These are phyloP conservation scores for Caenorhabditis wallacei DNA, from an alignment of 2,888 invertebrate species.

Conservation along the genomic window DNA sequence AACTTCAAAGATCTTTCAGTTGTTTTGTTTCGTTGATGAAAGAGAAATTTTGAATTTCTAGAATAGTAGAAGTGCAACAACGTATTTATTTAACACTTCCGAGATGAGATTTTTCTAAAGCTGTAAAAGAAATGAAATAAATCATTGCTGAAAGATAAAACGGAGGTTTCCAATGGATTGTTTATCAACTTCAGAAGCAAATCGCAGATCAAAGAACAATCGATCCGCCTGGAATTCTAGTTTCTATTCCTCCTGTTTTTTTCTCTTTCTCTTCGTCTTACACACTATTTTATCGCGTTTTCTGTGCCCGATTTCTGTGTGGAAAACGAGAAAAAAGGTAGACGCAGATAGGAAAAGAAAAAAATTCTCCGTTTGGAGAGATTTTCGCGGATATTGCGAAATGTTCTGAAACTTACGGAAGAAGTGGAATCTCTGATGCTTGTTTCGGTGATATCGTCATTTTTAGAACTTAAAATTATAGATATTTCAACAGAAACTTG, in stretches of 20 bases:
- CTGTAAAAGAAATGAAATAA: too few relatives aligned
- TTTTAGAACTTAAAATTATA: background rate
- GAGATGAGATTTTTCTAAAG: too few relatives aligned
- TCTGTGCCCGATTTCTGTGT: background rate
- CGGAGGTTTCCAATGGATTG: too few relatives aligned
- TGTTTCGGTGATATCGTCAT: background rate
- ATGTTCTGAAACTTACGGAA: slow-evolving; percentile 27
- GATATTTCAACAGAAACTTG: background rate
- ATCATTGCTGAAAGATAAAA: too few relatives aligned
- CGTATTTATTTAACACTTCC: too few relatives aligned
- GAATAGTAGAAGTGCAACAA: too few relatives aligned
- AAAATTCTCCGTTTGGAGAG: background rate
- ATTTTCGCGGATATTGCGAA: background rate
- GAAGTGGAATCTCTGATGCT: slow-evolving; percentile 18
- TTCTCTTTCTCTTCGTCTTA: background rate
- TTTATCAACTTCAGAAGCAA: too few relatives aligned
- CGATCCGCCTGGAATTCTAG: slow-evolving; percentile 32
- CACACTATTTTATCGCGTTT: slow-evolving; percentile 1
- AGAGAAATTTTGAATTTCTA: too few relatives aligned
- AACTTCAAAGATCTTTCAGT: slow-evolving; percentile 23
- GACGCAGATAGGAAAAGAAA: slow-evolving; percentile 16
- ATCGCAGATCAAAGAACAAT: slow-evolving; percentile 18
- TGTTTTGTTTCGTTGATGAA: background rate
- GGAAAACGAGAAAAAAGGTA: background rate
- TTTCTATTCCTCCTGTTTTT: background rate